These are phyloP conservation scores for Proteles cristata DNA, from an alignment of 2,113 vertebrate genomes.

Conservation along the genomic window DNA sequence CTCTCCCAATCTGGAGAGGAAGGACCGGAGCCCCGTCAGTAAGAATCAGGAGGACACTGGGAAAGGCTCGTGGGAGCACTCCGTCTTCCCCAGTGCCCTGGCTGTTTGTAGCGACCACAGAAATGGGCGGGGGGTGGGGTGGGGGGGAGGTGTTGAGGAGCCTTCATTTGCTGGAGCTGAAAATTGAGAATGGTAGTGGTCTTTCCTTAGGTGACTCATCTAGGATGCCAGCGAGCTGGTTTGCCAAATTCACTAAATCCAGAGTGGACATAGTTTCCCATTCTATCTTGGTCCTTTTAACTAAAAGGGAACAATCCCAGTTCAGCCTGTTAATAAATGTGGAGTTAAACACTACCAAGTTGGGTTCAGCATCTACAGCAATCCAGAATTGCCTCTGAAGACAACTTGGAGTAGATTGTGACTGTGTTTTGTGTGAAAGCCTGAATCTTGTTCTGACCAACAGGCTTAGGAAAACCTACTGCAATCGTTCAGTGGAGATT, in stretches of 20 bases:
- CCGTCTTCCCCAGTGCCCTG: not conserved
- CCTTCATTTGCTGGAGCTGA: not conserved
- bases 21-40: not conserved
- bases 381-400: not conserved
- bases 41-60: not conserved
- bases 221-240: not conserved
- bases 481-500: not conserved
- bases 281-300: not conserved
- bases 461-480: not conserved
- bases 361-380: not conserved
- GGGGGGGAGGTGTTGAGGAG: not conserved
- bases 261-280: not conserved
- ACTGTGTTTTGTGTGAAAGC: not conserved
- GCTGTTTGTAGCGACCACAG: not conserved
- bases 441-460: not conserved
- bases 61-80: not conserved
- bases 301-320: not conserved
- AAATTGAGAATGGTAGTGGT: not conserved
- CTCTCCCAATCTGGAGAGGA: not conserved
- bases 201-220: not conserved
- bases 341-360: not conserved
- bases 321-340: not conserved
- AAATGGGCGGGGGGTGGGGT: not conserved
- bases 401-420: not conserved
- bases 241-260: not conserved